phyloP scores from a whole-genome alignment of 2,113 vertebrate genomes.

The Alligator mississippiensis region DNA sequence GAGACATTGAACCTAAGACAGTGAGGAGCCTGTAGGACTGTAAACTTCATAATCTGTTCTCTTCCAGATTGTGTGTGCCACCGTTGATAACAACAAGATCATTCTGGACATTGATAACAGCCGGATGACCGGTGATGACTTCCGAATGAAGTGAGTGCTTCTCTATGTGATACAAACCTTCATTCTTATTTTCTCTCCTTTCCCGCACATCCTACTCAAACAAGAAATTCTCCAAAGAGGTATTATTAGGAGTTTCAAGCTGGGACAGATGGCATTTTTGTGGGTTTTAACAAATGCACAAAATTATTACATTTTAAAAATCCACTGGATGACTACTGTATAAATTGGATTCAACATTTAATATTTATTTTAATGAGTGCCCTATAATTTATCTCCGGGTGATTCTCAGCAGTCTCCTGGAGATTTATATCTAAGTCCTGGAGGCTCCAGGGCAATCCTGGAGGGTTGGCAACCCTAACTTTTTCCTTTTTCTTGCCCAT shows the following conservation, averaged over 20 bases:
- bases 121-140: constrained; percentile 79
- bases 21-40: not conserved
- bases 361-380: no score
- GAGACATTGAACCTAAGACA: accelerated
- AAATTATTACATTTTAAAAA: no score
- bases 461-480: not conserved
- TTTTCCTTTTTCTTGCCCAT: not conserved
- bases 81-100: constrained; percentile 69
- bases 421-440: no score
- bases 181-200: not conserved
- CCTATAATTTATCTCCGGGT: no score
- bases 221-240: not conserved
- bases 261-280: not conserved
- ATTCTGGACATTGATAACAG: constrained; percentile 81
- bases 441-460: no score
- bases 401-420: no score
- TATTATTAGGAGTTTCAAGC: not conserved
- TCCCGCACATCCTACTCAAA: not conserved
- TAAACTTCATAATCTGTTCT: not conserved
- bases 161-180: accelerated
- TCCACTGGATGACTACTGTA: no score
- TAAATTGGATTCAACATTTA: no score
- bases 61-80: constrained; percentile 74
- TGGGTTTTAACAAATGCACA: not conserved
- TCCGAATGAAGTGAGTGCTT: constrained; percentile 83